Evolutionary conservation across 2,113 vertebrate genomes (phyloP).

Genomic region (Hylia prasina): DNA sequence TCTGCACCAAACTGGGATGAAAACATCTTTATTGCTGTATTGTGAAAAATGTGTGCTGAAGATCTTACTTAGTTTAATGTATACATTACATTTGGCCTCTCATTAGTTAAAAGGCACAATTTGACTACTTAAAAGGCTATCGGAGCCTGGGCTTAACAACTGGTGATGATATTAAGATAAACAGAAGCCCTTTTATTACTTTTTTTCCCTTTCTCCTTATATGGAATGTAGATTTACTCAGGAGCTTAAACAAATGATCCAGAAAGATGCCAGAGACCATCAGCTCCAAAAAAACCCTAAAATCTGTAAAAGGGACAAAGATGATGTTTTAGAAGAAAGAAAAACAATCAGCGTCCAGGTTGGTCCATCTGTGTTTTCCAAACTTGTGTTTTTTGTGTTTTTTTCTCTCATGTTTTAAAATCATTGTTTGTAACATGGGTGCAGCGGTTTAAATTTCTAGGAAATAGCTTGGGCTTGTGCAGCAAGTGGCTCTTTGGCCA

Average conservation of each 20-base stretch:
- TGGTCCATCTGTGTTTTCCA: background rate
- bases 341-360: constrained; percentile 68
- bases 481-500: background rate
- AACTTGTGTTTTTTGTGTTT: background rate
- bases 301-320: constrained; percentile 71
- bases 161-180: background rate
- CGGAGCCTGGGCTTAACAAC: background rate
- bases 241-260: constrained; percentile 79
- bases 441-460: background rate
- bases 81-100: background rate
- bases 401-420: background rate
- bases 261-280: constrained; percentile 78
- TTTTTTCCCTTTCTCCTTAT: background rate
- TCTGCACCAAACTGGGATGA: background rate
- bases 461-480: background rate
- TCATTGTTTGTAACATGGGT: background rate
- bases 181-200: background rate
- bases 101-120: background rate
- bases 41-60: background rate
- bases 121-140: background rate
- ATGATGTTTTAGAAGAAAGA: constrained; percentile 70
- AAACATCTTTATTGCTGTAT: background rate
- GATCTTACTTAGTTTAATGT: background rate
- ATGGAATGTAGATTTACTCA: constrained; percentile 73
- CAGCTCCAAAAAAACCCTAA: constrained; percentile 75